phyloP scores from a whole-genome alignment of 1,140 invertebrate species.

The Drosophila kikkawai region DNA sequence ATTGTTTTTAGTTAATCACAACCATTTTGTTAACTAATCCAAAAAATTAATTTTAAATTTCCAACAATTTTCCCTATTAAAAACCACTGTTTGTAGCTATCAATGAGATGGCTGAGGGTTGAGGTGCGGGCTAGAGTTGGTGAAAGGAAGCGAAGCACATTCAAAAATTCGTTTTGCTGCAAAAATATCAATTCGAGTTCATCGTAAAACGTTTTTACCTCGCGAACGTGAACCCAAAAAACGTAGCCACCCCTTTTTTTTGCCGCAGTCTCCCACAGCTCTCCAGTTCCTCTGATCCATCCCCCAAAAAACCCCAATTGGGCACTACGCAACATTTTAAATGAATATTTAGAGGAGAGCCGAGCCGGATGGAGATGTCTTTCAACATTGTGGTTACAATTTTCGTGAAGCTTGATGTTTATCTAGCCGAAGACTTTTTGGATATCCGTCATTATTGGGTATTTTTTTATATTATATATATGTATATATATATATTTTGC shows the following conservation, averaged over 20 bases:
- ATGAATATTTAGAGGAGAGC: constrained; percentile 59
- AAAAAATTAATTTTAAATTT: no score
- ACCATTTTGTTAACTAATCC: neutral
- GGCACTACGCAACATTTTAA: constrained; percentile 57
- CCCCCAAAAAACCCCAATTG: neutral
- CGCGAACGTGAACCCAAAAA: constrained; percentile 53
- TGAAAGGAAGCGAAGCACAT: constrained; percentile 45
- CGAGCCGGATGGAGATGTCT: constrained; percentile 12
- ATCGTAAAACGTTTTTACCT: constrained; percentile 75
- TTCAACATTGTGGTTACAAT: constrained; percentile 30
- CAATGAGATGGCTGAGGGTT: constrained; percentile 39
- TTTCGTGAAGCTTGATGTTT: constrained; percentile 12
- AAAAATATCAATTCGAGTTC: constrained; percentile 77
- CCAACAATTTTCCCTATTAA: neutral
- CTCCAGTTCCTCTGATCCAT: neutral
- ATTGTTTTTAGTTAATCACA: neutral
- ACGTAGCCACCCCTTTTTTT: neutral
- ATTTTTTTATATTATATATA: neutral
- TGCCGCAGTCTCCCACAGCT: neutral
- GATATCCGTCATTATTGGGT: neutral
- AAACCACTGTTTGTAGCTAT: constrained; percentile 21
- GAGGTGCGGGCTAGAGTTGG: constrained; percentile 6
- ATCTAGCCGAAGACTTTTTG: constrained; percentile 7
- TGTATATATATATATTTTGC: neutral
- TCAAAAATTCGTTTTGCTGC: constrained; percentile 64